Evolutionary conservation across 1,140 invertebrate species (phyloP).

Genomic region (Nylanderia fulva): DNA sequence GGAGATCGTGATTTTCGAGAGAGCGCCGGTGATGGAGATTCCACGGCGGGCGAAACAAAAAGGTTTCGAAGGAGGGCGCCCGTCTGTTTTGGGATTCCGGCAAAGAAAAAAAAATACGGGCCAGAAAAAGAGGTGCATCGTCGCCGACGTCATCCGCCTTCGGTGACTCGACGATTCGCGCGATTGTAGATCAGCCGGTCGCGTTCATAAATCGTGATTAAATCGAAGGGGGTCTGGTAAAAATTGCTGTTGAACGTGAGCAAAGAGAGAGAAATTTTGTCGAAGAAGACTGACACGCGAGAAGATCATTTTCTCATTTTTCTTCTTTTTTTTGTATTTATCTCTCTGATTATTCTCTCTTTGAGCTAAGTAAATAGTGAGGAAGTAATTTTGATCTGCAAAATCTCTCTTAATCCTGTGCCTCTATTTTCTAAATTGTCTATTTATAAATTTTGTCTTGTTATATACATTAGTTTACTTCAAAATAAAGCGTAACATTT

Average conservation of each 20-base stretch:
- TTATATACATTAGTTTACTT: no score
- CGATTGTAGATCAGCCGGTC: conserved; percentile 62
- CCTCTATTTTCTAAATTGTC: no score
- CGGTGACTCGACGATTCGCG: conserved; percentile 58
- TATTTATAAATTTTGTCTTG: no score
- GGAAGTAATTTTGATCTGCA: no score
- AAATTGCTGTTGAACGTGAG: conserved; percentile 41
- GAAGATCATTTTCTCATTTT: not conserved
- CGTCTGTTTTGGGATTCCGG: conserved; percentile 41
- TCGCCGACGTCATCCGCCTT: conserved; percentile 48
- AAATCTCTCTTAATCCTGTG: no score
- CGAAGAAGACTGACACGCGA: not conserved
- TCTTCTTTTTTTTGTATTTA: no score
- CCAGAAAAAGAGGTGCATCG: conserved; percentile 25
- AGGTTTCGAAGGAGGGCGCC: conserved; percentile 26
- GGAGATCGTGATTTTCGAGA: conserved; percentile 40
- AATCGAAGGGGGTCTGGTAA: conserved; percentile 65
- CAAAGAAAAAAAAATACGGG: conserved; percentile 32
- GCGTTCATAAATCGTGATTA: conserved; percentile 70
- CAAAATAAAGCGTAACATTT: no score
- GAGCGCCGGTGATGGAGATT: conserved; percentile 28
- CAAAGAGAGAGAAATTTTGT: not conserved
- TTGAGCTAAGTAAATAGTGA: no score
- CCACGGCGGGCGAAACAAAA: conserved; percentile 62
- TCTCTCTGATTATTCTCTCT: no score